Base-by-base conservation (phyloP, 2,113 vertebrate genomes). In the Nothobranchius kuhntae region DNA sequence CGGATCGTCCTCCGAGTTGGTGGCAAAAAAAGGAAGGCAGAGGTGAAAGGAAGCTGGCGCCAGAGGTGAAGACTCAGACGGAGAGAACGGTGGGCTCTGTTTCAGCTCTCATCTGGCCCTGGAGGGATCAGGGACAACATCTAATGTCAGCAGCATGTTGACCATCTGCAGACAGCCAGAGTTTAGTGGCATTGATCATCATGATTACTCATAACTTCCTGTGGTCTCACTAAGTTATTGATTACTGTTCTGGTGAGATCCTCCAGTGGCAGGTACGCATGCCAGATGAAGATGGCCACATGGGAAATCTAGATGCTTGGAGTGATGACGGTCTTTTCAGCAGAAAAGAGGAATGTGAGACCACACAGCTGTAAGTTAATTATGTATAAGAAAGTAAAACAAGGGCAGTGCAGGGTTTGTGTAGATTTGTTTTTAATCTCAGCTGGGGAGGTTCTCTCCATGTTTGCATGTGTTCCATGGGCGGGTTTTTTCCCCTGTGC, bases 1-100 rank as follows among this genome's bases (percentile, higher is more conserved):
- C 60, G 58, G 63, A 77, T 80, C 73, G 78, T 83, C 66, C 73
- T 80, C 61, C 75, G 65, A 74, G 84, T 84, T 79, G 87, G 77
- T 85, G 87, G 89, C 86, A 80, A 45, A 52, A 17, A 21, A 73
- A 68, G 59, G 72, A 77, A 74, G 64, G 61, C 61, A 63, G 77
- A 56, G 68, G 76, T 51, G 12, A 48, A 68, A 48, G 59, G 55
- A 10, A 42, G 66, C 72, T 87, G 88, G 89, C 85, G 86, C 88
- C 89, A 86, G 38, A 62, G 57, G 74, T 44, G 6, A 78, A 73
- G 79, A 68, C 44, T 66, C 76, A 77, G 75, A 77, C 74, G 46
- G 45, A 58, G 44, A 66, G 68, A 50, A 62, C 67, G 53, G 35
- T 48, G 52, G 50, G 59, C 59, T 77, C 80, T 83, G 75, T 55